Base-by-base conservation (phyloP, 2,888 invertebrate species). In the Parascotia fuliginaria region DNA sequence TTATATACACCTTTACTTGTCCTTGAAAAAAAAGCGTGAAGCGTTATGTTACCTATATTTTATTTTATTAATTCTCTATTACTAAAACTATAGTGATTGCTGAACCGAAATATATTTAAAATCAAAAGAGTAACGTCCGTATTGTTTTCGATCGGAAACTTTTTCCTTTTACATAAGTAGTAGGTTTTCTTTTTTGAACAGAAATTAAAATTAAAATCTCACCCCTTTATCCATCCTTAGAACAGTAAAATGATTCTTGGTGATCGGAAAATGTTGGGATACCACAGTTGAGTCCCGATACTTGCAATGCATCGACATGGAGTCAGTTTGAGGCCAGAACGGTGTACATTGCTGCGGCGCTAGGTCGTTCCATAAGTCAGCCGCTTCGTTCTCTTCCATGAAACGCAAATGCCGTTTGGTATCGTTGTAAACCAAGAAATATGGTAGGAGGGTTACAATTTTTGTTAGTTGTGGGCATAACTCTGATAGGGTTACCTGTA, bases 301-400 rank as follows among this genome's bases (percentile, higher is more conserved):
- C 83, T 96, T 96, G 65, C 96, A 95, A 69, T 95, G 95, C 95
- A 97, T 95, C 62, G 93, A 94, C 95, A 96, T 95, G 0, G 95
- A 95, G 55, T 95, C 95, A 0, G 96, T 96, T 69, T 95, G 95
- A 0, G 97, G 97, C 96, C 96, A 97, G 83, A 96, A 97, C 5
- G 96, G 93, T 11, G 94, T 84, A 65, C 95, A 95, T 82, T 96
- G 95, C 53, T 93, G 93, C 0, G 95, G 94, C 0, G 93, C 85
- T 12, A 97, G 85, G 85, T 97, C 97, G 41, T 95, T 93, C 97
- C 97, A 97, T 7, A 97, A 88, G 83, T 97, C 97, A 0, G 96
- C 96, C 32, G 95, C 94, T 75, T 97, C 96, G 73, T 97, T 96
- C 79, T 96, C 95, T 75, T 97, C 97, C 97, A 97, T 97, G 86